phyloP scores from a whole-genome alignment of 2,113 vertebrate species.

The Oryzias woworae region DNA sequence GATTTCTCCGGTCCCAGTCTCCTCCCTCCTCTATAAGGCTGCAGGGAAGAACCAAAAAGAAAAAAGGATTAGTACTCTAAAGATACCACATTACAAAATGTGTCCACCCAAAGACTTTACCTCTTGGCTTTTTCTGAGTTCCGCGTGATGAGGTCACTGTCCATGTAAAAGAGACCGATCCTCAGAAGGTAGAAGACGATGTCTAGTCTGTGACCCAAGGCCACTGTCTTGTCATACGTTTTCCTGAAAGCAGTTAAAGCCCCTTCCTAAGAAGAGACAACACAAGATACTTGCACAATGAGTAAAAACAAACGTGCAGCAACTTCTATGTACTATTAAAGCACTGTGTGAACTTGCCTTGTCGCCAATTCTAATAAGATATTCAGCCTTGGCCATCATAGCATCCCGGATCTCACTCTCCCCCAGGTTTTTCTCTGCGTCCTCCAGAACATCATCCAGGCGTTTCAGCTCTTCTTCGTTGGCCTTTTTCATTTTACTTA shows the following conservation, averaged over 20 bases:
- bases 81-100: background rate
- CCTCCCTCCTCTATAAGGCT: slow-evolving; percentile 98
- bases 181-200: slow-evolving; percentile 97
- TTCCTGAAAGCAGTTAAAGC: slow-evolving; percentile 94
- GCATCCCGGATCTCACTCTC: slow-evolving; percentile 97
- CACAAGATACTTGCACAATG: background rate
- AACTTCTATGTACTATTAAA: background rate
- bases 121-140: slow-evolving; percentile 98
- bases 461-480: slow-evolving; percentile 93
- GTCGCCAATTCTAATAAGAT: slow-evolving; percentile 93
- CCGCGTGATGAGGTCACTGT: slow-evolving; percentile 96
- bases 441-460: slow-evolving; percentile 88
- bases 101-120: slow-evolving; percentile 59
- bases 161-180: slow-evolving; percentile 98
- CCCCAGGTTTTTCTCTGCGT: slow-evolving; percentile 92
- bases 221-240: slow-evolving; percentile 97
- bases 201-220: slow-evolving; percentile 92
- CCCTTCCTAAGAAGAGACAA: slow-evolving; percentile 82
- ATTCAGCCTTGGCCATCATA: slow-evolving; percentile 97
- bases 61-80: background rate
- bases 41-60: slow-evolving; percentile 14
- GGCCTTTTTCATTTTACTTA: slow-evolving; percentile 94
- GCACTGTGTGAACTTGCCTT: slow-evolving; percentile 77
- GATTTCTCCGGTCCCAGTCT: slow-evolving; percentile 97
- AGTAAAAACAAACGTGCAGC: background rate